Conservation (phyloP, 2,113 vertebrate genomes). For the Lepisosteus oculatus region DNA sequence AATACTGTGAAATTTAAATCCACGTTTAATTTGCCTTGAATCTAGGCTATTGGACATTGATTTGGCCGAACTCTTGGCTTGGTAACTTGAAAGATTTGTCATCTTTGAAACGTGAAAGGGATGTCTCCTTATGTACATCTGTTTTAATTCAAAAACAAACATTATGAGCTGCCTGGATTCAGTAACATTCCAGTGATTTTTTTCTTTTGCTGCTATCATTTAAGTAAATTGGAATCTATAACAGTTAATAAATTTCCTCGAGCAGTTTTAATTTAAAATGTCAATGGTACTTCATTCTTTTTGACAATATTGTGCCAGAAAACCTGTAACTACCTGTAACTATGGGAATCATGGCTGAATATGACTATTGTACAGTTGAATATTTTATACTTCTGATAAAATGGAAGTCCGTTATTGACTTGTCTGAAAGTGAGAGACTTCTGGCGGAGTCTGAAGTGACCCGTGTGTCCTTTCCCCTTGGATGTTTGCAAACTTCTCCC, state of each 20-base stretch:
- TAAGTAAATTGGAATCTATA: no score
- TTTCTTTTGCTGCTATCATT: background rate
- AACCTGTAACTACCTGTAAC: background rate
- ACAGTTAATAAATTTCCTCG: no score
- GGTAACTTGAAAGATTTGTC: no score
- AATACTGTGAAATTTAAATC: constrained; percentile 46
- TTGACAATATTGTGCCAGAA: background rate
- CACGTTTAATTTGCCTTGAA: background rate
- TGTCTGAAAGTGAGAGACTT: no score
- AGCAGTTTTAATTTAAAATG: no score
- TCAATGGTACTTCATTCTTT: background rate
- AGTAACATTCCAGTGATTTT: background rate
- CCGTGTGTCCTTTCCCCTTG: no score
- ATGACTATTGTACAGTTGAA: background rate
- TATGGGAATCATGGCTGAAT: background rate
- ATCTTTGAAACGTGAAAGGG: no score
- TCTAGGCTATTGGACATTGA: background rate
- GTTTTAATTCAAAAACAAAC: no score
- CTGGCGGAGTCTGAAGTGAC: no score
- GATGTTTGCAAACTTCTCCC: no score
- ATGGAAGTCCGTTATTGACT: background rate
- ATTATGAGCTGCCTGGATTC: background rate
- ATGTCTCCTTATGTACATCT: no score
- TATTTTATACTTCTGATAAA: background rate
- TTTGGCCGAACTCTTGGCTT: no score